Base-by-base conservation (phyloP, 2,888 invertebrate genomes). In the Lobophora halterata region DNA sequence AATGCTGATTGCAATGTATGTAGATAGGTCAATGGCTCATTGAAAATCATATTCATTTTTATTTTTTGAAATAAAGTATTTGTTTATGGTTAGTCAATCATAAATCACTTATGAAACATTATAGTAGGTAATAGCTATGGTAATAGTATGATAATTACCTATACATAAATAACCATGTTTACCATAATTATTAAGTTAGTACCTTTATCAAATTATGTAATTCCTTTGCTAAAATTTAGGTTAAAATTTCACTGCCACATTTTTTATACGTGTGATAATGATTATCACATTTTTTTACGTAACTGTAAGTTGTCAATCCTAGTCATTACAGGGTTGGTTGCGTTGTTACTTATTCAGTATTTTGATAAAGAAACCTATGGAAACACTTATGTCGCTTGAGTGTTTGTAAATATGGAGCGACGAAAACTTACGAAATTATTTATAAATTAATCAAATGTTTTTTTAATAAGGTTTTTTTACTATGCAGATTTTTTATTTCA, bases 251-350 rank as follows among this genome's bases (percentile, higher is more conserved):
- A 85, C 85, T 86, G 86, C 83, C 85, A 82, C 72, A 64, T 59
- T 69, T n/a, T 52, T 54, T 59, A 68, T 64, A 58, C 53, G 54
- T 53, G 63, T 71, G 66, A 41, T 43, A 36, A 61, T 48, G 49
- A 61, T 59, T 53, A 54, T 59, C 53, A 47, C 36, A 44, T 58
- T 43, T 58, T 56, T 51, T 53, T 38, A 19, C 17, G 13, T 11
- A 44, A 33, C 8, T 49, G 48, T 67, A 71, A 75, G 65, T 76
- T 75, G 72, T 74, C 86, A 82, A 82, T 85, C 86, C 86, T 86
- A 86, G 86, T 86, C 86, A 85, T 64, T 61, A 74, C 79, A 81
- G 83, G 86, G 83, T 85, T 86, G 83, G 79, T 72, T 23, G 70
- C 58, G 43, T 46, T 38, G 3, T 35, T 27, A 28, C n/a, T 40